Evolutionary conservation across 2,113 vertebrate species (phyloP), one percentile per base, ranked within the genome.

Genomic region (Plectropomus leopardus): DNA sequence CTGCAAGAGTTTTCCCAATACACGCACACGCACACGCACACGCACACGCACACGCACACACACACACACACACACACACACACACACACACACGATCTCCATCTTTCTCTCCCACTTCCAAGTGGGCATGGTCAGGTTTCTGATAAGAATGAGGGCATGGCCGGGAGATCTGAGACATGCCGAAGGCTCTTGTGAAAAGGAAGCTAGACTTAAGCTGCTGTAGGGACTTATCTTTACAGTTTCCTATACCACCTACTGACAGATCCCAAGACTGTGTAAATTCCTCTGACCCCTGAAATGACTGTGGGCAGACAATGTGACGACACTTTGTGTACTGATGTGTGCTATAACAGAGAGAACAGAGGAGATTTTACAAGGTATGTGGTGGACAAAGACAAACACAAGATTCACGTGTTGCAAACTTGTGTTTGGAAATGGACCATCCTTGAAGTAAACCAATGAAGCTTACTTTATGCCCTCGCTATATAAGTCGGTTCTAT

Each of bases 191-290:
- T 28, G 81, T 85, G 80, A 86, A 90, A 88, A 92, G 93, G 93
- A 94, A 94, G 89, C 85, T 72, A 23, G 78, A 70, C 85, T 74
- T 89, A 89, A 90, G 82, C 85, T 87, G 87, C 86, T 81, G 82
- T 42, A 40, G 76, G 65, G 68, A 92, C 90, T 94, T 93, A 92
- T 94, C 93, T 93, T 92, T 93, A 94, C 92, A 91, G 88, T 89
- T 86, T 90, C 90, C 92, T 91, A 89, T 89, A 88, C 93, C 92
- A 92, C 90, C 92, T 88, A 89, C 90, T 79, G 88, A 93, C 91
- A 86, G 88, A 85, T 83, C 87, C 86, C 8, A 32, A 85, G 81
- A 83, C 87, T 91, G 87, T 90, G 92, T 92, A 93, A 94, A 94
- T 92, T 88, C 91, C 91, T 89, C 77, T 82, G 80, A 70, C 75